Evolutionary conservation across 2,113 vertebrate species (phyloP), one percentile per base, ranked within the genome.

Genomic region (Eidolon helvum): DNA sequence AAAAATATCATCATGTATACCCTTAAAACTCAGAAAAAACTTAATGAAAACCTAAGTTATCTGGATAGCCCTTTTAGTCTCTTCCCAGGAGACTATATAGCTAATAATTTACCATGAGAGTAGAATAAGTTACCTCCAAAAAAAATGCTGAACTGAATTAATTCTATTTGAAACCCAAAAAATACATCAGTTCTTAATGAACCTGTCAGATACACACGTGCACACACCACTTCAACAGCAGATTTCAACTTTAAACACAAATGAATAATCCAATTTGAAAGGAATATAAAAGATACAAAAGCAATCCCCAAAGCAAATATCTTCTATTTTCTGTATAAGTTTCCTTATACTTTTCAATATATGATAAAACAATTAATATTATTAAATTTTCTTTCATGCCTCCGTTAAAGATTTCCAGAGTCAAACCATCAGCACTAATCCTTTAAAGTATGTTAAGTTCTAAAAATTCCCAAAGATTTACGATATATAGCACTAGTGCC

Each of bases 381-480:
- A 87, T 50, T 8, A 24, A 66, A 33, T 15, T n/a, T 75, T 66
- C 84, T 59, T 40, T 59, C 30, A 4, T 19, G 24, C 18, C 35
- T 61, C 66, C 24, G 53, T 57, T 82, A 66, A 78, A 85, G 55
- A 74, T n/a, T 66, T n/a, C 72, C 87, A 55, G 57, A 79, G 68
- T 21, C 50, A 38, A 63, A 48, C 38, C 63, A 68, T 43, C 75
- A 16, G 40, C 30, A 61, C 55, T 59, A 55, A 63, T 57, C 80
- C 59, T 16, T 66, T 68, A 45, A 90, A 96, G 50, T 28, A 71
- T 11, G 30, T 24, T 48, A 79, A 84, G 40, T 35, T 79, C 93
- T 97, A 78, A 97, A 94, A 94, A 77, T 90, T 78, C 53, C 57
- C 40, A 26, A 63, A 43, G 78, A 83, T 84, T 85, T 66, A 91